These are phyloP conservation scores for Eupelmus urozonus DNA, from an alignment of 2,888 invertebrate genomes.

Conservation along the genomic window DNA sequence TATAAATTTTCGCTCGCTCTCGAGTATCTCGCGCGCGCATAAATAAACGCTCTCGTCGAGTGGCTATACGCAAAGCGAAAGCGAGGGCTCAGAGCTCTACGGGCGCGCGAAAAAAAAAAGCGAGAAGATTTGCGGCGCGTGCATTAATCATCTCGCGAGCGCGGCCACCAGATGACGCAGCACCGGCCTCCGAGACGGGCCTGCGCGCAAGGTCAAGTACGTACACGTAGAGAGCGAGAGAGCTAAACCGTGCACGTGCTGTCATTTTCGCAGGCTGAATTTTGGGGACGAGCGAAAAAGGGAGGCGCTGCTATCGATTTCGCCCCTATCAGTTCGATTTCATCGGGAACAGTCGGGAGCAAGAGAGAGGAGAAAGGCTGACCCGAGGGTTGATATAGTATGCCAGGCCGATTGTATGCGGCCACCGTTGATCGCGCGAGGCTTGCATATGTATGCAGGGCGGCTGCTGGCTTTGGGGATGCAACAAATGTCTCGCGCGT, in stretches of 20 bases:
- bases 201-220: constrained; percentile 45
- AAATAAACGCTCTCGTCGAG: constrained; percentile 12
- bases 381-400: no score
- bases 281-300: constrained; percentile 27
- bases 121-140: constrained; percentile 12
- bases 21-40: constrained; percentile 20
- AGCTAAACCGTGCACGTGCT: neutral
- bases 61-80: neutral
- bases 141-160: constrained; percentile 60
- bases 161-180: no score
- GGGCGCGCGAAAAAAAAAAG: neutral
- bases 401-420: no score
- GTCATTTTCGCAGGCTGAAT: constrained; percentile 15
- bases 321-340: constrained; percentile 22
- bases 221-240: neutral
- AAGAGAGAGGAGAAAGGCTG: no score
- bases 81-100: neutral
- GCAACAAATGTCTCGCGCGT: constrained; percentile 32
- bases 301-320: constrained; percentile 31
- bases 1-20: constrained; percentile 41
- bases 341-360: no score
- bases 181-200: constrained; percentile 42
- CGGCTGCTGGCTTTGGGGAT: constrained; percentile 3
- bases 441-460: neutral
- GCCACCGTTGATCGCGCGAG: no score